Evolutionary conservation across 1,140 invertebrate species (phyloP).

Genomic region (Bombus confusus): DNA sequence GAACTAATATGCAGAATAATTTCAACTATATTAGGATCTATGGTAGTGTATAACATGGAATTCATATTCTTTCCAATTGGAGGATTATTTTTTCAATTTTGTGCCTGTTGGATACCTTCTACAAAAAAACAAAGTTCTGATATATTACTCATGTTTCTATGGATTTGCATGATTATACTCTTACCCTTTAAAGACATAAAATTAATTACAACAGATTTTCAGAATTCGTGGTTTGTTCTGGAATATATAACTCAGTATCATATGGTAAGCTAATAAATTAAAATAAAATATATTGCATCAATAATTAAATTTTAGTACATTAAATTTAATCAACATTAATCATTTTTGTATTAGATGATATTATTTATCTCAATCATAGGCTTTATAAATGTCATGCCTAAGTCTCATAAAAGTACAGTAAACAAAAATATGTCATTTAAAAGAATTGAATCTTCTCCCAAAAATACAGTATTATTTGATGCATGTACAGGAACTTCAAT

Average conservation of each 20-base stretch:
- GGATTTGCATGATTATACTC: constrained; percentile 71
- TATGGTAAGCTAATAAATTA: constrained; percentile 67
- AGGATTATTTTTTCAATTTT: constrained; percentile 74
- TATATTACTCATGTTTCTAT: constrained; percentile 72
- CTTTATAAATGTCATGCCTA: constrained; percentile 72
- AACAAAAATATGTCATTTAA: constrained; percentile 63
- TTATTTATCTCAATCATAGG: constrained; percentile 69
- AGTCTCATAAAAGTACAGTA: constrained; percentile 47
- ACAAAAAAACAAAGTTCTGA: constrained; percentile 63
- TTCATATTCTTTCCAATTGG: constrained; percentile 68
- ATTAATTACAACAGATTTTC: constrained; percentile 64
- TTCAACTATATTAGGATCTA: constrained; percentile 70
- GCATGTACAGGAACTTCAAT: background rate
- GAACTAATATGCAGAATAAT: constrained; percentile 70
- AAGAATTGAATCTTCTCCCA: constrained; percentile 53
- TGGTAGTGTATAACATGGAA: constrained; percentile 66
- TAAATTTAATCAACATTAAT: constrained; percentile 15
- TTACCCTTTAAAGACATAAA: constrained; percentile 60
- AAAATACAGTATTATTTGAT: constrained; percentile 1
- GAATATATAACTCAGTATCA: constrained; percentile 71
- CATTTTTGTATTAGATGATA: constrained; percentile 62
- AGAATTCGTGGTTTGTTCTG: constrained; percentile 60
- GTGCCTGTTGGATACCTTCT: constrained; percentile 58
- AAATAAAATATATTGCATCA: constrained; percentile 1
- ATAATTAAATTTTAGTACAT: constrained; percentile 13